A percentile compares a stretch with the other conserved stretches of the same genome.
These are phyloP conservation scores for Peromyscus leucopus DNA, from an alignment of 2,113 vertebrate genomes.

Conservation along the genomic window DNA sequence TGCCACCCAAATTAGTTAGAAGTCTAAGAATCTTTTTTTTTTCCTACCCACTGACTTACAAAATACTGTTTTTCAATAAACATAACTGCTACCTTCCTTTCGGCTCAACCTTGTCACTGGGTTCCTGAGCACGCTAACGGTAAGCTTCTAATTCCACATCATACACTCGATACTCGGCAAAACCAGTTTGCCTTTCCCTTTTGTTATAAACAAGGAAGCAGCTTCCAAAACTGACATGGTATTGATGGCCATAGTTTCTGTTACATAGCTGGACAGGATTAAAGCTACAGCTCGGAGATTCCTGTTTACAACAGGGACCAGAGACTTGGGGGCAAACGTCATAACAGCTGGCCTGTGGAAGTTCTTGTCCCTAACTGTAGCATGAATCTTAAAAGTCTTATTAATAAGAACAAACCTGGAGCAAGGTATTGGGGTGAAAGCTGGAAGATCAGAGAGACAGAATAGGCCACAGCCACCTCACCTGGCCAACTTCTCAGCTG, in stretches of 20 bases:
- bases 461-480: too few relatives aligned
- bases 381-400: too few relatives aligned
- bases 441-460: too few relatives aligned
- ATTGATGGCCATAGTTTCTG: neutral
- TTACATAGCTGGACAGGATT: neutral
- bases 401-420: too few relatives aligned
- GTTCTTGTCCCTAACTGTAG: neutral
- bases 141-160: slow-evolving; percentile 40
- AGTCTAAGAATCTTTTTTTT: neutral
- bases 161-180: neutral
- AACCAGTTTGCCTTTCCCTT: neutral
- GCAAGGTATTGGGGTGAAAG: too few relatives aligned
- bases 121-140: neutral
- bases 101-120: neutral
- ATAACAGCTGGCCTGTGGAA: neutral
- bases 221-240: neutral
- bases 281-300: neutral
- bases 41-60: neutral
- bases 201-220: neutral
- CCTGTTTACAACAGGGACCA: neutral
- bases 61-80: slow-evolving; percentile 5
- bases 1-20: neutral
- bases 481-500: too few relatives aligned
- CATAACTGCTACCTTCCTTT: neutral
- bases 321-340: neutral